phyloP scores from a whole-genome alignment of 2,797 vertebrate species.

The Phataginus tricuspis region DNA sequence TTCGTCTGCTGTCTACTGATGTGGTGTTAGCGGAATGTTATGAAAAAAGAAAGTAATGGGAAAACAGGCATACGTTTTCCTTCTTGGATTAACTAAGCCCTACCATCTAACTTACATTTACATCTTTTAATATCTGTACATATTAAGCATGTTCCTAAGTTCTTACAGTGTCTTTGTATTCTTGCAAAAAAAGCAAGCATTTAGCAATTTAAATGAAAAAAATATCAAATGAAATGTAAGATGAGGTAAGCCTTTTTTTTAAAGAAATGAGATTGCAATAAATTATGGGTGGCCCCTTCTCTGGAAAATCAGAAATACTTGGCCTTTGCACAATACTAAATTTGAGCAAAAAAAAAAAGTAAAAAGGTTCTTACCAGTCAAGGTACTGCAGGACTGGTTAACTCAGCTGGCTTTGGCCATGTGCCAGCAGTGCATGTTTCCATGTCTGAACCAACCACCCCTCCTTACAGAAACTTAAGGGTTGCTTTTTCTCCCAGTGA shows the following conservation, averaged over 20 bases:
- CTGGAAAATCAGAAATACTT: neutral
- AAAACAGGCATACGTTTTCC: neutral
- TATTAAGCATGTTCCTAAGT: neutral
- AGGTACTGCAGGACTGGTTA: neutral
- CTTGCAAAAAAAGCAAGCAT: neutral
- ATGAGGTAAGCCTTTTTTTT: constrained; percentile 12
- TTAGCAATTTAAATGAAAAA: constrained; percentile 54
- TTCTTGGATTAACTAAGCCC: neutral
- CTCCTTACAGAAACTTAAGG: neutral
- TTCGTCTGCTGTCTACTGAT: constrained; percentile 43
- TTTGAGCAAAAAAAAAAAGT: neutral
- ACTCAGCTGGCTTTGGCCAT: neutral
- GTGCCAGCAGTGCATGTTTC: neutral
- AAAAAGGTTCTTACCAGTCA: neutral
- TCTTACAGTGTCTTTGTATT: neutral
- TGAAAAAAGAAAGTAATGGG: constrained; percentile 36
- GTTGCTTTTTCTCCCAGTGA: constrained; percentile 38
- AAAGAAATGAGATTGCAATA: constrained; percentile 50
- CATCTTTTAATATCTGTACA: neutral
- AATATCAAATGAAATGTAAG: constrained; percentile 8
- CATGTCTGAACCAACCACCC: neutral
- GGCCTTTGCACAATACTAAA: neutral
- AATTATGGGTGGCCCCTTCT: constrained; percentile 8
- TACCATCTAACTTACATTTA: neutral
- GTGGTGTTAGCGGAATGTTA: neutral